Evolutionary conservation across 2,797 vertebrate genomes (phyloP), one percentile per base, ranked within the genome.

Genomic region (Rhyacichthys aspro): DNA sequence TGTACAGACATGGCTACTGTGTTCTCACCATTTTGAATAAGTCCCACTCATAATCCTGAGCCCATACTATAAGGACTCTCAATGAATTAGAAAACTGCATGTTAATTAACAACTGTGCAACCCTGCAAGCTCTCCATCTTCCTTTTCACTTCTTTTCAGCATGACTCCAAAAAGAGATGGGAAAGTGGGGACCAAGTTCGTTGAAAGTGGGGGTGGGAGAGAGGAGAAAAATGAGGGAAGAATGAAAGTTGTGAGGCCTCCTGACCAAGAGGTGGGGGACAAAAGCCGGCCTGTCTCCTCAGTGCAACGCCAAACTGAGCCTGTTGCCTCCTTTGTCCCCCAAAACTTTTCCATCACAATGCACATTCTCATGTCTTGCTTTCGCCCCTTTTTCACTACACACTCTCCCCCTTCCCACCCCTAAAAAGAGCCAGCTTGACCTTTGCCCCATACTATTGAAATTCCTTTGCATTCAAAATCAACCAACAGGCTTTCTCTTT

Each of bases 341-440:
- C 43, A 59, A 85, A 91, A 87, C 83, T 64, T 91, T 90, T 92
- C 85, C 89, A 92, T 92, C 89, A 93, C 91, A 93, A 92, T 91
- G 82, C 74, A 77, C 82, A 88, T 90, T 91, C 88, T 87, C 78
- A 74, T 48, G 71, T 79, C 84, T 84, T 84, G 82, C 81, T 80
- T 74, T 69, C 68, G 70, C 65, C 80, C 79, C 56, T 46, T 59
- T 70, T 49, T 75, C 68, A 44, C 61, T 45, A 14, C 58, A 47
- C 74, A 73, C 59, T 49, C 70, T 38, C 45, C 63, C 66, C 43
- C 39, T 18, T 8, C 73, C 66, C 12, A 50, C 63, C 56, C 62
- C 65, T 45, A 74, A 86, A 89, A 88, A 68, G 80, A 81, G 64
- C 70, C 75, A 65, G 81, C 76, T 68, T 86, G 86, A 91, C 85